Evolutionary conservation across 2,797 vertebrate species (phyloP).

Genomic region (Tokudaia tokunoshimensis): DNA sequence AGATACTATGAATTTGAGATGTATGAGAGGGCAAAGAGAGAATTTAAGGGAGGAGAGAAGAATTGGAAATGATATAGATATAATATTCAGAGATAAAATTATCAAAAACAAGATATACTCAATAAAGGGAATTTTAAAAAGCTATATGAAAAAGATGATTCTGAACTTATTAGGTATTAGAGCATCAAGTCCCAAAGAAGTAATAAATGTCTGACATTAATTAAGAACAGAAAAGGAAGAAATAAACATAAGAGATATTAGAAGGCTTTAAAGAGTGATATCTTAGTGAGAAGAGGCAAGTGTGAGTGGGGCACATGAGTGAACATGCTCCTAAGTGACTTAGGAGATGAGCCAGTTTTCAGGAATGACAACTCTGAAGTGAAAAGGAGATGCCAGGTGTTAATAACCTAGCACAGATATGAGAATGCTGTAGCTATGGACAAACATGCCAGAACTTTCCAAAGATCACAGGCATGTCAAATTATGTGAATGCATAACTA

Average conservation of each 20-base stretch:
- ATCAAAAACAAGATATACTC: background rate
- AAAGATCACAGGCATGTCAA: background rate
- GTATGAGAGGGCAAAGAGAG: background rate
- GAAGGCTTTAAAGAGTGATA: background rate
- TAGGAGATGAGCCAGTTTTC: background rate
- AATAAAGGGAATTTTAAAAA: background rate
- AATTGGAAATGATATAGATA: background rate
- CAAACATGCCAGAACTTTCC: background rate
- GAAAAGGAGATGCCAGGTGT: background rate
- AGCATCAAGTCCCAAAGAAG: background rate
- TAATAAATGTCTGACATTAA: background rate
- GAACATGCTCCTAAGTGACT: background rate
- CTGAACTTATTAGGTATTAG: background rate
- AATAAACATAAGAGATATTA: background rate
- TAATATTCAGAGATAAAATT: background rate
- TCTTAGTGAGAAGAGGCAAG: background rate
- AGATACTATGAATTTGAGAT: background rate
- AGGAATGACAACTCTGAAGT: conserved; percentile 19
- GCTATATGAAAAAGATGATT: background rate
- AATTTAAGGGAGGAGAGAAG: background rate
- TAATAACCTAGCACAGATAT: background rate
- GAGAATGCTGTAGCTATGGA: background rate
- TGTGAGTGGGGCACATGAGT: background rate
- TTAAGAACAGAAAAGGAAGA: background rate
- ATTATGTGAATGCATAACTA: no score